These are phyloP conservation scores for Papilio machaon DNA, from an alignment of 1,140 invertebrate species.

Conservation along the genomic window DNA sequence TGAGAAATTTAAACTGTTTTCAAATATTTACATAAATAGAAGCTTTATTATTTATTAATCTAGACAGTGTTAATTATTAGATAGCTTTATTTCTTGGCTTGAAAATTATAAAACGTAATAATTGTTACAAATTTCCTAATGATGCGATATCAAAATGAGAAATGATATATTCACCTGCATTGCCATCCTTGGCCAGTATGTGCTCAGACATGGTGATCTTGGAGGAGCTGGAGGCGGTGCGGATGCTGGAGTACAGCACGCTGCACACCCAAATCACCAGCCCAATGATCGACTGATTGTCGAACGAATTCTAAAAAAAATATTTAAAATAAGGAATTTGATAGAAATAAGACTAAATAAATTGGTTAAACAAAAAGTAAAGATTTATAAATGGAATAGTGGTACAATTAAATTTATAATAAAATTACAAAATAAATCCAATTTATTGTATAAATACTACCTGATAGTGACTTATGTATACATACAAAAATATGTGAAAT, in stretches of 20 bases:
- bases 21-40: background rate
- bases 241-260: constrained; percentile 96
- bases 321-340: constrained; percentile 29
- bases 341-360: background rate
- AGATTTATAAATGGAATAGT: no score
- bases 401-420: no score
- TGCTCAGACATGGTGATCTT: constrained; percentile 90
- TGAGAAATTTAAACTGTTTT: background rate
- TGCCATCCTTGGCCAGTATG: constrained; percentile 87
- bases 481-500: background rate
- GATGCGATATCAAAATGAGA: background rate
- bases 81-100: no score
- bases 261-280: constrained; percentile 97
- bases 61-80: no score
- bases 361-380: background rate
- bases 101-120: no score
- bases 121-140: background rate
- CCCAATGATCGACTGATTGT: constrained; percentile 94
- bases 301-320: constrained; percentile 84
- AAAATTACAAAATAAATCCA: no score
- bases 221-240: constrained; percentile 90
- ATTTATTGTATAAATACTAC: background rate
- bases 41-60: background rate
- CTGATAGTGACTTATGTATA: no score
- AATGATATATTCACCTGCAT: constrained; percentile 83